Percentiles rank a stretch among this genome's conserved stretches.
These are phyloP conservation scores for Lepidurus packardi DNA, from an alignment of 1,140 invertebrate species.

Conservation along the genomic window DNA sequence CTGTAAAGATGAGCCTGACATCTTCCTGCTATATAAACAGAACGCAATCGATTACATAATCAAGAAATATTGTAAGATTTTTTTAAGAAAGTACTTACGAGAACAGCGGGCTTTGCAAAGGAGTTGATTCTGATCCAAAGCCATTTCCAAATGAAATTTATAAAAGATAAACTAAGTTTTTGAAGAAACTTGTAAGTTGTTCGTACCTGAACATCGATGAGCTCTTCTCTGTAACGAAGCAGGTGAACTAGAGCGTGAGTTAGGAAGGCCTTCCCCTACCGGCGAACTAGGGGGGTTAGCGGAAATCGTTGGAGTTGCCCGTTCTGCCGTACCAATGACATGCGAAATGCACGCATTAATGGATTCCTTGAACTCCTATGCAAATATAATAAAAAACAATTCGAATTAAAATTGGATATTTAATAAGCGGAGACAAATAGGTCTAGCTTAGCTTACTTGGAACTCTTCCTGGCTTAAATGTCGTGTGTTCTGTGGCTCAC, in stretches of 20 bases:
- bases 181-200: neutral
- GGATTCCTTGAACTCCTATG: conserved; percentile 56
- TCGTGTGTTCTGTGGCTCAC: conserved; percentile 70
- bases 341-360: conserved; percentile 73
- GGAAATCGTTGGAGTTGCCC: conserved; percentile 29
- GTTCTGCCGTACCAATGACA: conserved; percentile 59
- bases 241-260: neutral
- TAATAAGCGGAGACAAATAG: neutral
- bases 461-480: conserved; percentile 70
- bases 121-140: neutral
- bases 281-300: neutral
- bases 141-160: neutral
- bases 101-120: neutral
- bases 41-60: neutral
- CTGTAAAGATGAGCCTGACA: neutral
- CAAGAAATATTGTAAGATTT: neutral
- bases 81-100: neutral
- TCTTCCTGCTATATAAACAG: neutral
- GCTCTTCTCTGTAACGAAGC: neutral
- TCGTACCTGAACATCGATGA: neutral
- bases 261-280: neutral
- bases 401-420: too few relatives aligned
- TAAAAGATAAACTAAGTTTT: neutral
- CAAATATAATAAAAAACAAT: neutral
- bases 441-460: neutral